Evolutionary conservation across 1,140 invertebrate genomes (phyloP).

Genomic region (Spodoptera frugiperda): DNA sequence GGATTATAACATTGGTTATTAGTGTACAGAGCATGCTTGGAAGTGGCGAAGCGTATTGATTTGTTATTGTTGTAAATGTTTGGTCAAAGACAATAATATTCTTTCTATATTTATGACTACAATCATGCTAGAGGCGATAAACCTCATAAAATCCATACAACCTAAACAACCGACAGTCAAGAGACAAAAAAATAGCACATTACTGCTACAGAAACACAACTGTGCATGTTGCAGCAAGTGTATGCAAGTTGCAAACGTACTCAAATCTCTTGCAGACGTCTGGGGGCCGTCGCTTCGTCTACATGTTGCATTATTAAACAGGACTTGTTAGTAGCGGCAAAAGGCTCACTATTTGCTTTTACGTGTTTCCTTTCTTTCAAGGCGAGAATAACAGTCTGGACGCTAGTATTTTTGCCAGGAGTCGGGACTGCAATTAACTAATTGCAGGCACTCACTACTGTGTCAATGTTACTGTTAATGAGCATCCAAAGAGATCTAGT

Average conservation of each 20-base stretch:
- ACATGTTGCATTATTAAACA: constrained; percentile 30
- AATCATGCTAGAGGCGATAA: too few relatives aligned
- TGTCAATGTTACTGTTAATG: constrained; percentile 12
- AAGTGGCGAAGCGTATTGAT: background rate
- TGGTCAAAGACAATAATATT: too few relatives aligned
- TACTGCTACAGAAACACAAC: background rate
- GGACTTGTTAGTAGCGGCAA: constrained; percentile 19
- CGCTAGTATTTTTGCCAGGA: background rate
- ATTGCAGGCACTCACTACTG: constrained; percentile 1
- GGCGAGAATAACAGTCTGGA: constrained; percentile 13
- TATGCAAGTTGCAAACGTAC: constrained; percentile 7
- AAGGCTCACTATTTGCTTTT: constrained; percentile 20
- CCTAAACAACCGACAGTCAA: background rate
- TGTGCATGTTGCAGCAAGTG: background rate
- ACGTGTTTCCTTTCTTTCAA: background rate
- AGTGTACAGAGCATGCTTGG: background rate
- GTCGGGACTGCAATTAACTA: constrained; percentile 14
- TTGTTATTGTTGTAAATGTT: background rate
- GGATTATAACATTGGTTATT: constrained; percentile 8
- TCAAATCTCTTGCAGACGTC: constrained; percentile 11
- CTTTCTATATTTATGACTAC: too few relatives aligned
- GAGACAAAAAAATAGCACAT: background rate
- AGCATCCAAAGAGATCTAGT: background rate
- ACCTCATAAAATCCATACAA: background rate
- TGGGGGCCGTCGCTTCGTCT: background rate